phyloP scores from a whole-genome alignment of 2,113 vertebrate species.

The Neopipo cinnamomea region DNA sequence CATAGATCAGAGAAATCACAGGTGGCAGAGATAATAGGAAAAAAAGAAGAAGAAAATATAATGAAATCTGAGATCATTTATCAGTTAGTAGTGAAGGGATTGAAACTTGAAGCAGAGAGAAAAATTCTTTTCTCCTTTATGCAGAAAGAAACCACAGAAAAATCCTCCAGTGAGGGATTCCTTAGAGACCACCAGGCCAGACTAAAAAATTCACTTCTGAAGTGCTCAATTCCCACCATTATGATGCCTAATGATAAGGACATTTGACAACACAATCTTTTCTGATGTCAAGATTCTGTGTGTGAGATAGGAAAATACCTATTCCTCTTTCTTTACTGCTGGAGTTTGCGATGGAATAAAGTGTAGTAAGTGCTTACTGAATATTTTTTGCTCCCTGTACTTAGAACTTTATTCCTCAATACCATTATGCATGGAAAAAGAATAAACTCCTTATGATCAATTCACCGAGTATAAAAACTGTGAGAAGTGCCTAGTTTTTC shows the following conservation, averaged over 20 bases:
- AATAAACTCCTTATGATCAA: not conserved
- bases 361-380: not conserved
- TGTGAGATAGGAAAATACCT: not conserved
- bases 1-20: not conserved
- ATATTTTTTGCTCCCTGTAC: not conserved
- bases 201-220: not conserved
- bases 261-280: not conserved
- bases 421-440: not conserved
- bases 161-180: not conserved
- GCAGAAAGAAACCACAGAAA: not conserved
- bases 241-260: not conserved
- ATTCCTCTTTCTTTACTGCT: not conserved
- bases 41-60: not conserved
- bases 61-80: conserved; percentile 34
- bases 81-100: not conserved
- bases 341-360: not conserved
- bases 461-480: not conserved
- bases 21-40: not conserved
- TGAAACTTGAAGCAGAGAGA: not conserved
- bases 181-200: not conserved
- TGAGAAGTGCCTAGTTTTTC: not conserved
- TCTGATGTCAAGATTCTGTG: not conserved
- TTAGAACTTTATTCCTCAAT: not conserved
- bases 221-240: not conserved
- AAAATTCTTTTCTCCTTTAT: not conserved